Evolutionary conservation across 2,797 vertebrate species (phyloP).

Genomic region (Dryobates pubescens): DNA sequence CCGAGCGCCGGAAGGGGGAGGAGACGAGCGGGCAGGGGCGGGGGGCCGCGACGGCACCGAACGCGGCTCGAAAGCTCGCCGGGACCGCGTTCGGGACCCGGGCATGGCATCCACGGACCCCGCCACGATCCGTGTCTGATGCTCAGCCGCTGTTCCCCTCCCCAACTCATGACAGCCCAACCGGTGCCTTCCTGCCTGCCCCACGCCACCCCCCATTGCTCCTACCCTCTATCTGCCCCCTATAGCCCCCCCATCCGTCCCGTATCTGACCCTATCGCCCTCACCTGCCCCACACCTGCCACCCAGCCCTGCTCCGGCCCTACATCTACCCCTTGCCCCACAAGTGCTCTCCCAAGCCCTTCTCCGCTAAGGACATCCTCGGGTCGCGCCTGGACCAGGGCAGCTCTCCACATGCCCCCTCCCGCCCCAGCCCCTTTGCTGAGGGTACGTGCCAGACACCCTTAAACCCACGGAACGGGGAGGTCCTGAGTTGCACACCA

Average conservation of each 20-base stretch:
- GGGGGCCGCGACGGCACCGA: not conserved
- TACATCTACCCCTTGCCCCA: not conserved
- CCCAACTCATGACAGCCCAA: too few species aligned
- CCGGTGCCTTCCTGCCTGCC: not conserved
- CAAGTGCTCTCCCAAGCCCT: not conserved
- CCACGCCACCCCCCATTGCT: not conserved
- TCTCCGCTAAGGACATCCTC: too few species aligned
- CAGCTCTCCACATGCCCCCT: too few species aligned
- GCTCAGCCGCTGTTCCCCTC: too few species aligned
- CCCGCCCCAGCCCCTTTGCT: not conserved
- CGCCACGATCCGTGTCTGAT: too few species aligned
- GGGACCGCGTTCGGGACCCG: not conserved
- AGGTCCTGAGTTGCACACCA: too few species aligned
- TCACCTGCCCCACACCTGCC: not conserved
- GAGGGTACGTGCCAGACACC: not conserved
- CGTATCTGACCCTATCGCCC: not conserved
- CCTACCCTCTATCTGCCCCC: not conserved
- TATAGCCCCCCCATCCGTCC: not conserved
- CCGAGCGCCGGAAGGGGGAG: slow-evolving; percentile 24
- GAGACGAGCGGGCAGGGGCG: not conserved
- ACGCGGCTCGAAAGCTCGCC: not conserved
- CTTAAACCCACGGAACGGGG: not conserved
- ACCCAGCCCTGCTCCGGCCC: too few species aligned
- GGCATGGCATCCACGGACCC: not conserved
- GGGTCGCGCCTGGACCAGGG: not conserved